A percentile compares a stretch with the other conserved stretches of the same genome.
These are phyloP conservation scores for Camelus dromedarius DNA, from an alignment of 2,113 vertebrate genomes.

Conservation along the genomic window DNA sequence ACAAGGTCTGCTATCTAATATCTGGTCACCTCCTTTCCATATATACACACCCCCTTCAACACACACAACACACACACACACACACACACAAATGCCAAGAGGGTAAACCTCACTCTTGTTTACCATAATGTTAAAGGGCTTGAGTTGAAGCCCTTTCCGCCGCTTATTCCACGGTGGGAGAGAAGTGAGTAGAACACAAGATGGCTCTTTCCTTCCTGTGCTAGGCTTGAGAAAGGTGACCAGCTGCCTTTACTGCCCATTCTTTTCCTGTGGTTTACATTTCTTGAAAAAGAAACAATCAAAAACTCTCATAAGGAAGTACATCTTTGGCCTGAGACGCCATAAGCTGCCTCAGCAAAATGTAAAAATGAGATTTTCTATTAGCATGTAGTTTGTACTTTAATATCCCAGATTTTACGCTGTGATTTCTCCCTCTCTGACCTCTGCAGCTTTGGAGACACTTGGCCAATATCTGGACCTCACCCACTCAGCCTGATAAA, in stretches of 20 bases:
- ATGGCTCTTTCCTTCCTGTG: not conserved
- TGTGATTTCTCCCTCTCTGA: not conserved
- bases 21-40: not conserved
- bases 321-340: not conserved
- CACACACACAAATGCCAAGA: not conserved
- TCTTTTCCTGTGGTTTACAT: not conserved
- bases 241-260: not conserved
- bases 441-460: not conserved
- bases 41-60: not conserved
- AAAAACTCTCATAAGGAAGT: not conserved
- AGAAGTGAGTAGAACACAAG: not conserved
- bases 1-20: not conserved
- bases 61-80: not conserved
- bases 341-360: not conserved
- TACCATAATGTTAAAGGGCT: not conserved
- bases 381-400: not conserved
- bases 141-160: not conserved
- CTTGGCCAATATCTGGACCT: fast-evolving
- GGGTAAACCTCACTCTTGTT: not conserved
- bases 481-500: not conserved
- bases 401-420: not conserved
- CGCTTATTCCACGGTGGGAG: not conserved
- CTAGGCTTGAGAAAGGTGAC: not conserved
- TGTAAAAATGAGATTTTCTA: not conserved
- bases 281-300: not conserved